Base-by-base conservation (phyloP, 2,888 invertebrate species). In the Drosophila prostipennis region DNA sequence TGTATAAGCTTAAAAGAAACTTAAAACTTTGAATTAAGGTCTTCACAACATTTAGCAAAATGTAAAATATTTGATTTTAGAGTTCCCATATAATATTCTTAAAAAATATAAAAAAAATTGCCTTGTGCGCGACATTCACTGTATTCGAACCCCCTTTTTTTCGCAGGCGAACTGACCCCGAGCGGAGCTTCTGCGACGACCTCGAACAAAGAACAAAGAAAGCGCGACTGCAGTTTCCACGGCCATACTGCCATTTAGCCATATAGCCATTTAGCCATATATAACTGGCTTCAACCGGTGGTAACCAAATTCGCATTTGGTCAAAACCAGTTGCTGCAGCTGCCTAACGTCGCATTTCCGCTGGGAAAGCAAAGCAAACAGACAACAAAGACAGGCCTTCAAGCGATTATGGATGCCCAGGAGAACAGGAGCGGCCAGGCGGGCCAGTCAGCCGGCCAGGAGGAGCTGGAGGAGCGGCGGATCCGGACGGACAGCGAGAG, bases 401-500 rank as follows among this genome's bases (percentile, higher is more conserved):
- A 1, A 14, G 2, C 0, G 7, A 56, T n/a, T 7, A 79, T 86
- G 79, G 80, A 85, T 16, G 39, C 64, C 54, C 81, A 79, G 49
- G 57, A 71, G 6, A 46, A 32, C 2, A 32, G 11, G 46, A 32
- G 10, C 11, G 11, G 69, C 68, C 29, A 72, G 51, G 13, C 56
- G 45, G 23, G 16, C 39, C 42, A 19, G 5, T 13, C 42, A 11
- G 2, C 4, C 4, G n/a, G 36, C 19, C 53, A 53, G 19, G 13
- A 48, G 37, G 58, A 54, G 8, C 55, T 34, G 5, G 77, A 78
- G 29, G 42, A 52, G 65, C 39, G 7, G 2, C 80, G 91, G n/a
- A 69, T 86, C 19, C 88, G 91, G 36, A 91, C 91, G 11, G 92
- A 92, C 32, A 92, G 92, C 64, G 92, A 92, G 75, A 89, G 91